phyloP scores from a whole-genome alignment of 2,888 invertebrate genomes.

The Tipula lateralis region DNA sequence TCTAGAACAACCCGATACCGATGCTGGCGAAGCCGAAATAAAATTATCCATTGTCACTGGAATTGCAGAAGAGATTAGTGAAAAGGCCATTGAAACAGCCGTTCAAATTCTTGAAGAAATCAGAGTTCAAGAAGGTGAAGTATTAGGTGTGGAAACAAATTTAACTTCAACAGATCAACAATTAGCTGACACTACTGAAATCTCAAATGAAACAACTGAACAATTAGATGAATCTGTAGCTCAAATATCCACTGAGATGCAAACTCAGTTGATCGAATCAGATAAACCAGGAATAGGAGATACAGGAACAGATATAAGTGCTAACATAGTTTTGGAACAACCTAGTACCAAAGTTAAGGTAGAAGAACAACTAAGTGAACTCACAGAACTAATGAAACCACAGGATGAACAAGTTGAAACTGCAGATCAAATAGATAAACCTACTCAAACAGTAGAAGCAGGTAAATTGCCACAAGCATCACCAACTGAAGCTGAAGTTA shows the following conservation, averaged over 20 bases:
- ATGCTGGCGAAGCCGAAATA: neutral
- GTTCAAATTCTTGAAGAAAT: too few relatives aligned
- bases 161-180: too few relatives aligned
- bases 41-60: too few relatives aligned
- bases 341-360: neutral
- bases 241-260: neutral
- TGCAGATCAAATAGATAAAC: constrained; percentile 30
- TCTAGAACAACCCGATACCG: neutral
- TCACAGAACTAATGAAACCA: too few relatives aligned
- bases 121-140: too few relatives aligned
- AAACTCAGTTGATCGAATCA: neutral
- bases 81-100: too few relatives aligned
- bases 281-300: too few relatives aligned
- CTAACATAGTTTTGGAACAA: neutral
- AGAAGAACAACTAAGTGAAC: too few relatives aligned
- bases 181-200: neutral
- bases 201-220: neutral
- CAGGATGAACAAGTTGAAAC: neutral
- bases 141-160: too few relatives aligned
- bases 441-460: constrained; percentile 36
- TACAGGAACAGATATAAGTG: too few relatives aligned
- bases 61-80: neutral
- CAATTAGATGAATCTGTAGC: neutral
- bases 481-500: neutral
- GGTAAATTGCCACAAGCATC: constrained; percentile 30